These are phyloP conservation scores for Brachionus angularis DNA, from an alignment of 1,140 invertebrate genomes.

Conservation along the genomic window DNA sequence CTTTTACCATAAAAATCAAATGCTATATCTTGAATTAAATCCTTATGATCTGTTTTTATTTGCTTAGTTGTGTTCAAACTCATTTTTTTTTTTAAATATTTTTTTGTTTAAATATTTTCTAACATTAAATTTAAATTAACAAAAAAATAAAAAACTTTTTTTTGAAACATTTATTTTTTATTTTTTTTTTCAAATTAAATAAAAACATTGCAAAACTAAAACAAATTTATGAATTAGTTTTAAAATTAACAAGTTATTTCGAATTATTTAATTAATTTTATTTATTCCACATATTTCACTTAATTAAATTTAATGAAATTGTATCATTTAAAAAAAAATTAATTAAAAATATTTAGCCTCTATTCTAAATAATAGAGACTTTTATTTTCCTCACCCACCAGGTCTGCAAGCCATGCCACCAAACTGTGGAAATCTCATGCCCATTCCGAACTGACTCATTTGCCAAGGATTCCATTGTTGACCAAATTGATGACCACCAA, in stretches of 20 bases:
- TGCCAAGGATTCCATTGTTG: background rate
- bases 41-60: conserved; percentile 37
- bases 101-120: too few relatives aligned
- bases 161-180: too few relatives aligned
- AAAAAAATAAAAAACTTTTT: too few relatives aligned
- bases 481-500: conserved; percentile 4
- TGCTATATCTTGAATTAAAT: conserved; percentile 43
- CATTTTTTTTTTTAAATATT: too few relatives aligned
- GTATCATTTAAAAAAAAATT: background rate
- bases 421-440: conserved; percentile 9
- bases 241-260: too few relatives aligned
- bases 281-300: too few relatives aligned
- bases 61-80: background rate
- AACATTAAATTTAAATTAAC: too few relatives aligned
- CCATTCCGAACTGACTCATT: conserved; percentile 1
- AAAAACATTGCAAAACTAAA: too few relatives aligned
- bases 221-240: too few relatives aligned
- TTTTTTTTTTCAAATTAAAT: too few relatives aligned
- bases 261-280: too few relatives aligned
- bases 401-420: background rate
- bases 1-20: conserved; percentile 44
- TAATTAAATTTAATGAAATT: conserved; percentile 37
- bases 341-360: background rate
- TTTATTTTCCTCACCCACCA: conserved; percentile 32
- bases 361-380: background rate